Conservation (phyloP, 1,140 invertebrate genomes). For the Drosophila kikkawai region DNA sequence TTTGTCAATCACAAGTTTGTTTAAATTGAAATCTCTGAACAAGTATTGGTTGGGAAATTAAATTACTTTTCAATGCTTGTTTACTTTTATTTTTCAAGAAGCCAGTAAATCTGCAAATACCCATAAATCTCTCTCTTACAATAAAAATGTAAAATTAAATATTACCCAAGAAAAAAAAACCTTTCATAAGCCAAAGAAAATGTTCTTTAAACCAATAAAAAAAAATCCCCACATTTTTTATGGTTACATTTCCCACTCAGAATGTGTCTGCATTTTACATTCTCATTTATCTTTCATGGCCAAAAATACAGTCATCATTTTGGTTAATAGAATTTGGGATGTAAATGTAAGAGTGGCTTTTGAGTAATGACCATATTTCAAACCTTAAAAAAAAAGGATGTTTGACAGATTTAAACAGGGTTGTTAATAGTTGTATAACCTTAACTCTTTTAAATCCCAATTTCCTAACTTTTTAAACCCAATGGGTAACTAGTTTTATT, state of each 20-base stretch:
- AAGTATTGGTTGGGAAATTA: background rate
- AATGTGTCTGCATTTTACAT: slow-evolving; percentile 6
- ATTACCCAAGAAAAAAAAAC: too few relatives aligned
- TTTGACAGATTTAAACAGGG: background rate
- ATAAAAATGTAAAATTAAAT: background rate
- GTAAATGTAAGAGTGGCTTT: background rate
- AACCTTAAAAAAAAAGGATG: background rate
- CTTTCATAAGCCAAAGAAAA: background rate
- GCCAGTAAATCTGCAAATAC: background rate
- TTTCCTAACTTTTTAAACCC: background rate
- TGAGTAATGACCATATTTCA: background rate
- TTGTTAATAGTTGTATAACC: background rate
- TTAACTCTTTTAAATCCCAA: background rate
- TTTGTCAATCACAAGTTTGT: slow-evolving; percentile 5
- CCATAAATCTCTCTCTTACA: background rate
- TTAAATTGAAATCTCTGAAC: slow-evolving; percentile 2
- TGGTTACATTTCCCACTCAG: background rate
- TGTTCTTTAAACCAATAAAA: background rate
- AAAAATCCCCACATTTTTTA: slow-evolving; percentile 1
- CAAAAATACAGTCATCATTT: slow-evolving; percentile 17
- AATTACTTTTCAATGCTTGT: background rate
- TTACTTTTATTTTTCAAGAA: background rate
- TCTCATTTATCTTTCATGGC: slow-evolving; percentile 13
- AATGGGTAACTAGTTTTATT: background rate
- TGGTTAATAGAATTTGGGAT: slow-evolving; percentile 14